These are phyloP conservation scores for Hyposoter didymator DNA, from an alignment of 2,888 invertebrate species.

Conservation along the genomic window DNA sequence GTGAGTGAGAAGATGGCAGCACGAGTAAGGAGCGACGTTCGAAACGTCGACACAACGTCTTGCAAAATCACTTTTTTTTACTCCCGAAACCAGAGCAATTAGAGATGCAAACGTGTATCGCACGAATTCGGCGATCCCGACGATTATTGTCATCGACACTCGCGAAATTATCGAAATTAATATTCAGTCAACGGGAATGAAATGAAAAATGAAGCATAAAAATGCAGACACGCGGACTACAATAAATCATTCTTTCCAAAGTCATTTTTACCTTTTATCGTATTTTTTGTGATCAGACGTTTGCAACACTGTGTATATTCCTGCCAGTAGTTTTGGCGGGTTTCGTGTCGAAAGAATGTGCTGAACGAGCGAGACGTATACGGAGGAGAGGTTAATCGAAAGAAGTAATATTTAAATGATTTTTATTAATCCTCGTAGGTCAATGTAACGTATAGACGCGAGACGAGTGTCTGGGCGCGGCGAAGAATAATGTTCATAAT, in stretches of 20 bases:
- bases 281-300: too few relatives aligned
- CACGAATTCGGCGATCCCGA: background rate
- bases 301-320: background rate
- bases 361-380: background rate
- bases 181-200: background rate
- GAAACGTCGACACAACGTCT: background rate
- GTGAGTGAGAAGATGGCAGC: background rate
- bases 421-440: constrained; percentile 43
- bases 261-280: too few relatives aligned
- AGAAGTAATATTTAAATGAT: constrained; percentile 41
- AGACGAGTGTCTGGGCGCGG: constrained; percentile 37
- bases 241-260: too few relatives aligned
- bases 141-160: background rate
- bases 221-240: too few relatives aligned
- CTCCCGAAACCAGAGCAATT: background rate
- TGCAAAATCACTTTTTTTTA: background rate
- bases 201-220: too few relatives aligned
- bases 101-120: background rate
- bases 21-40: background rate
- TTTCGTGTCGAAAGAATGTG: background rate
- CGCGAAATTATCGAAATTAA: background rate
- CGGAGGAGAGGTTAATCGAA: constrained; percentile 19
- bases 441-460: constrained; percentile 3
- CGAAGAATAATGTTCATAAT: constrained; percentile 34
- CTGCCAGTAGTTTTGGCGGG: background rate